These are phyloP conservation scores for Ethmia dodecea DNA, from an alignment of 2,888 invertebrate species.

Conservation along the genomic window DNA sequence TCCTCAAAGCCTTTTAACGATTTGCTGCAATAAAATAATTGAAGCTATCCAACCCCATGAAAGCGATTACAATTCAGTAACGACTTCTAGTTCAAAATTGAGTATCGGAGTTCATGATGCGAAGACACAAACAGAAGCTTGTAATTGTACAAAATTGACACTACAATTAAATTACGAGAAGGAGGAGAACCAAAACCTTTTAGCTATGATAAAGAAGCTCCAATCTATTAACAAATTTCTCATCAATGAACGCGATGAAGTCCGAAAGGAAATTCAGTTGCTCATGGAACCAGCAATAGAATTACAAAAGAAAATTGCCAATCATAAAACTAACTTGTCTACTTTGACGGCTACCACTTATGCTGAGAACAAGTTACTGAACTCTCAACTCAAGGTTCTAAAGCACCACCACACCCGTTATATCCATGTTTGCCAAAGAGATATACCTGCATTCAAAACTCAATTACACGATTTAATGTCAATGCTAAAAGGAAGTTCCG, in stretches of 20 bases:
- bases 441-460: conserved; percentile 55
- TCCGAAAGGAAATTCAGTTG: conserved; percentile 43
- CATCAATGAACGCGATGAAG: conserved; percentile 42
- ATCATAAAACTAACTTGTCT: conserved; percentile 58
- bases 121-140: conserved; percentile 20
- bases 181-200: conserved; percentile 37
- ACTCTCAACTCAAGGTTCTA: conserved; percentile 55
- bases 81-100: conserved; percentile 22
- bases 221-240: conserved; percentile 36
- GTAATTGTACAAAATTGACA: conserved; percentile 30
- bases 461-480: conserved; percentile 47
- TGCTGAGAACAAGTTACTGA: conserved; percentile 60
- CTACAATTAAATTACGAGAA: conserved; percentile 20
- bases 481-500: conserved; percentile 41
- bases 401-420: conserved; percentile 59
- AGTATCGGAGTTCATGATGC: conserved; percentile 17
- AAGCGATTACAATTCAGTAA: conserved; percentile 24
- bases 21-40: conserved; percentile 50
- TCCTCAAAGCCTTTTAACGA: conserved; percentile 53
- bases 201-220: conserved; percentile 29
- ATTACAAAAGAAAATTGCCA: conserved; percentile 55
- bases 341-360: conserved; percentile 64
- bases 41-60: conserved; percentile 38
- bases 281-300: conserved; percentile 47
- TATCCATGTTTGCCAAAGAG: conserved; percentile 59